These are phyloP conservation scores for Cnemophilus loriae DNA, from an alignment of 2,113 vertebrate genomes.

Conservation along the genomic window DNA sequence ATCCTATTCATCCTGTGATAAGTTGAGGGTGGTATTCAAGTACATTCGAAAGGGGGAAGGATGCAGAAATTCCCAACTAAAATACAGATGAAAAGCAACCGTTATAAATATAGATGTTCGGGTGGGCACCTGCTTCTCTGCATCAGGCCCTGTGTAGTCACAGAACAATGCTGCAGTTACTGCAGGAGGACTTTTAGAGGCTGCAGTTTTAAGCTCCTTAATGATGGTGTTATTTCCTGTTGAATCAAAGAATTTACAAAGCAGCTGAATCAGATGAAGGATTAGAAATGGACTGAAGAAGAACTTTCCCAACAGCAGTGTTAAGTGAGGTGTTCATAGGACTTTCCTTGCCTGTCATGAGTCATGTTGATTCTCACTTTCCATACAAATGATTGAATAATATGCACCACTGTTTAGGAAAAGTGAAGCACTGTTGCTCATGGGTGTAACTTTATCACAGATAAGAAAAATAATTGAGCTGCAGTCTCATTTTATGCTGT, in stretches of 20 bases:
- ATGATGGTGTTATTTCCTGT: neutral
- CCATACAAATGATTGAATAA: neutral
- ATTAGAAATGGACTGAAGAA: neutral
- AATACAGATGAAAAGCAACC: neutral
- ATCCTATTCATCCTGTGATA: neutral
- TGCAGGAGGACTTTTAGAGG: neutral
- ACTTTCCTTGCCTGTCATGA: neutral
- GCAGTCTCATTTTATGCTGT: neutral
- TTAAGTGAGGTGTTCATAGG: neutral
- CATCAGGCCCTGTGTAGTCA: fast-evolving
- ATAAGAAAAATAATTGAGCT: neutral
- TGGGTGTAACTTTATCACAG: neutral
- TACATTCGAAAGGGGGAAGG: neutral
- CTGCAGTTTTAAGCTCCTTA: neutral
- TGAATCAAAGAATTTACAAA: neutral
- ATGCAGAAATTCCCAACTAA: neutral
- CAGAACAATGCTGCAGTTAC: neutral
- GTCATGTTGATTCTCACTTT: neutral
- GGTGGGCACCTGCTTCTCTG: neutral
- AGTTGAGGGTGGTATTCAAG: neutral
- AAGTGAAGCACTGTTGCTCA: neutral
- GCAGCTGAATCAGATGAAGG: neutral
- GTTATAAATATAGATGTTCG: neutral
- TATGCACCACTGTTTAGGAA: neutral
- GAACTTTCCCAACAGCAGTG: neutral